A percentile compares a stretch with the other conserved stretches of the same genome.
phyloP scores from a whole-genome alignment of 2,113 vertebrate species.

The Eulacestoma nigropectus region DNA sequence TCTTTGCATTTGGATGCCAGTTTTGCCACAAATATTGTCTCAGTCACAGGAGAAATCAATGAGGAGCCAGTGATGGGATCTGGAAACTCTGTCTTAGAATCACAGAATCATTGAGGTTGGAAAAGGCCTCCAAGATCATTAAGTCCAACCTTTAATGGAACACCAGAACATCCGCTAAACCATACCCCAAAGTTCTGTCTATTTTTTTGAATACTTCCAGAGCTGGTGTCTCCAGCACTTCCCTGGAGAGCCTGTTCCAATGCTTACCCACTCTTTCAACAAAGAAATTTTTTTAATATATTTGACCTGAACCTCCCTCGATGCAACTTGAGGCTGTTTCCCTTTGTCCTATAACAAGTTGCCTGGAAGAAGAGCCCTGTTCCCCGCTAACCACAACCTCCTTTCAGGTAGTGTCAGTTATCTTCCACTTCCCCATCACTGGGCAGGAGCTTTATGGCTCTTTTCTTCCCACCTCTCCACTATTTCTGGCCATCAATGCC shows the following conservation, averaged over 20 bases:
- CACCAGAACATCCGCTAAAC: background rate
- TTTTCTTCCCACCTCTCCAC: background rate
- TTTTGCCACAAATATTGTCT: background rate
- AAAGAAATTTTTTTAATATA: accelerated
- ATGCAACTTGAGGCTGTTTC: background rate
- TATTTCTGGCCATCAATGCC: background rate
- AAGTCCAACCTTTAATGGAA: background rate
- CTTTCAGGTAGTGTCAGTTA: background rate
- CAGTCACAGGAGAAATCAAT: background rate
- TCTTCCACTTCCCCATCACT: background rate
- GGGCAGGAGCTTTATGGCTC: background rate
- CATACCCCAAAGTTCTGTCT: background rate
- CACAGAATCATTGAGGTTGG: background rate
- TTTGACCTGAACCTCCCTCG: background rate
- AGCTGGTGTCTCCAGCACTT: background rate
- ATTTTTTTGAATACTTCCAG: background rate
- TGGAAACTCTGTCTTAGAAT: background rate
- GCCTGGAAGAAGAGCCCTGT: background rate
- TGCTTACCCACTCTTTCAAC: background rate
- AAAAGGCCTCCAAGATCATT: background rate
- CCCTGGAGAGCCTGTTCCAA: background rate
- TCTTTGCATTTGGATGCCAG: background rate
- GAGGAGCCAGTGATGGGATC: accelerated
- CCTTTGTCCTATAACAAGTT: background rate
- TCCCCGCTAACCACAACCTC: background rate